phyloP scores from a whole-genome alignment of 2,888 invertebrate species.

The Eudasyphora cyanicolor region DNA sequence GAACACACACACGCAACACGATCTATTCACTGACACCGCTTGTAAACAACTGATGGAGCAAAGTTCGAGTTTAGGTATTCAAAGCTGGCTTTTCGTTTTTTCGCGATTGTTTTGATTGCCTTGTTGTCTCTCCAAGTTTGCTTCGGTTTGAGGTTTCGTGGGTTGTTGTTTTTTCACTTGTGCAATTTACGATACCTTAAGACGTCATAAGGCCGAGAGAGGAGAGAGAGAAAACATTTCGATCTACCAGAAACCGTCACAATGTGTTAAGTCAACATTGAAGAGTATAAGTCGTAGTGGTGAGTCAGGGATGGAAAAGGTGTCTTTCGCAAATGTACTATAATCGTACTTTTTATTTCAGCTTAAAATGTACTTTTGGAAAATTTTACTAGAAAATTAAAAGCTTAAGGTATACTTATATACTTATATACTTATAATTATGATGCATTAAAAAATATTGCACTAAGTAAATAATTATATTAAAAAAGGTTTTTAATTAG shows the following conservation, averaged over 20 bases:
- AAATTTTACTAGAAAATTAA: no score
- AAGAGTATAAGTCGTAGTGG: no score
- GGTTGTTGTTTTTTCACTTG: slow-evolving; percentile 2
- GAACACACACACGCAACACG: background rate
- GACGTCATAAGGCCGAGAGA: slow-evolving; percentile 21
- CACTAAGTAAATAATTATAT: no score
- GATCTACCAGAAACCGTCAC: background rate
- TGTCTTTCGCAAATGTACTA: no score
- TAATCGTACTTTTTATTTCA: no score
- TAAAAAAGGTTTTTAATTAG: no score
- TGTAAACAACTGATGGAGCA: slow-evolving; percentile 50
- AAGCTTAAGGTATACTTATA: no score
- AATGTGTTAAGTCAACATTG: background rate
- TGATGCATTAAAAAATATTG: no score
- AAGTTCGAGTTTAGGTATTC: slow-evolving; percentile 48
- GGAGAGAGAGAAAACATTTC: background rate
- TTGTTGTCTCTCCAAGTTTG: background rate
- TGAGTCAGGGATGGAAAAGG: no score
- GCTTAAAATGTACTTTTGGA: no score
- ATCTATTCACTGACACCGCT: slow-evolving; percentile 44
- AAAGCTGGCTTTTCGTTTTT: slow-evolving; percentile 42
- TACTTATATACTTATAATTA: no score
- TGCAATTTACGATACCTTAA: slow-evolving; percentile 12
- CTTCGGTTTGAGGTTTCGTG: background rate
- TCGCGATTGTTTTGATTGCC: background rate